Evolutionary conservation across 2,797 vertebrate genomes (phyloP), one percentile per base, ranked within the genome.

Genomic region (Catostomus latipinnis): DNA sequence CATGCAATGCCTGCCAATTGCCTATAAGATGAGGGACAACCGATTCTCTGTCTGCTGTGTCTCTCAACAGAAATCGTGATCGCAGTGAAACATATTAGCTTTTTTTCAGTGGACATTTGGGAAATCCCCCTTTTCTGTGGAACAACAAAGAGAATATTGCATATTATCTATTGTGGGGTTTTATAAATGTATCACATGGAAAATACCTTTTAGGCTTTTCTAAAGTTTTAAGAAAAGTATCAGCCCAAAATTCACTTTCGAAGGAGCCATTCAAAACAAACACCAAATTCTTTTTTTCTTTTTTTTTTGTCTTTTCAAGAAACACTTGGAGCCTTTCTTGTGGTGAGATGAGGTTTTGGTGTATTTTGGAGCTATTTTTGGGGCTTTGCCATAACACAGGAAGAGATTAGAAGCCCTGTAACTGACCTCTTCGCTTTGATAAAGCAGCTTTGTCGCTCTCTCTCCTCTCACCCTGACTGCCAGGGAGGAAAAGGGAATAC

Each of bases 301-400:
- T 3, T 2, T 34, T 34, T 81, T 87, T 81, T 84, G 8, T 46
- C 16, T n/a, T 81, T 73, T 78, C 18, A 85, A 34, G 73, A 77
- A 78, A 83, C 68, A 13, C 63, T 76, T 71, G 69, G 81, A 71
- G 71, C 67, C 60, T 65, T 52, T 57, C 74, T 84, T 65, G 65
- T 56, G 63, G 74, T 60, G 72, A 80, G 66, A 18, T 80, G 80
- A 78, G 62, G 80, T 74, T 87, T 82, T 76, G 54, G 75, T 84
- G 84, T 80, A 70, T 84, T 82, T 71, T 34, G 8, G 63, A 82
- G 78, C 75, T 82, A 84, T 85, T 82, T 87, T 85, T 87, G 82
- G 80, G 60, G 61, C 65, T 11, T 70, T 65, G 82, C 86, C 82
- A 87, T 2, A 34, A 68, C 81, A 74, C 71, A 14, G 63, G 78